Conservation (phyloP, 2,888 invertebrate genomes). For the Axea sp. region DNA sequence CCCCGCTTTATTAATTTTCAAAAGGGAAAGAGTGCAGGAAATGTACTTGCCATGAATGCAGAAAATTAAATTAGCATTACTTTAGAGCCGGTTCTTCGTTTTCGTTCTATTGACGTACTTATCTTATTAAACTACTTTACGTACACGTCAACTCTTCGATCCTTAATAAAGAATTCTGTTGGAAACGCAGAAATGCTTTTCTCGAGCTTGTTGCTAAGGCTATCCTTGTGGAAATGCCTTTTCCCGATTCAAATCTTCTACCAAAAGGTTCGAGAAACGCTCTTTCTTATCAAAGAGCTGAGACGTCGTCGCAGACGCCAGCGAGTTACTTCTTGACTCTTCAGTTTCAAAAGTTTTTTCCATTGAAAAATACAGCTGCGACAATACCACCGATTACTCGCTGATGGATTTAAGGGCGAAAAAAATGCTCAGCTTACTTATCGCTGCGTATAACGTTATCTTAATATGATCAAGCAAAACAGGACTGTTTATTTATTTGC, state of each 20-base stretch:
- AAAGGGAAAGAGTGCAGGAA: conserved; percentile 39
- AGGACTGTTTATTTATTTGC: no score
- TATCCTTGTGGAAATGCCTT: conserved; percentile 38
- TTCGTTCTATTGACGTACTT: conserved; percentile 53
- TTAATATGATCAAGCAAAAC: background rate
- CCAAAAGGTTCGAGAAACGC: conserved; percentile 18
- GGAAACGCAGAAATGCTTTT: conserved; percentile 66
- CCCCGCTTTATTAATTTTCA: conserved; percentile 40
- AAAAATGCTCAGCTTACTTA: background rate
- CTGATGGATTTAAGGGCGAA: conserved; percentile 3
- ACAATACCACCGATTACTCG: conserved; percentile 48
- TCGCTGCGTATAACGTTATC: background rate
- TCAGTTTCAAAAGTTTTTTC: conserved; percentile 42
- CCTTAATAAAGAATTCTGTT: conserved; percentile 70
- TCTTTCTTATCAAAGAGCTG: conserved; percentile 47
- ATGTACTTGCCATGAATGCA: conserved; percentile 23
- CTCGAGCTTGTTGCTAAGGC: conserved; percentile 42
- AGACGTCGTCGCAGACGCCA: conserved; percentile 30
- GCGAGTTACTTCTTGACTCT: conserved; percentile 46
- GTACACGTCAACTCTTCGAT: conserved; percentile 68
- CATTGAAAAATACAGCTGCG: conserved; percentile 23
- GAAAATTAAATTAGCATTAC: conserved; percentile 51
- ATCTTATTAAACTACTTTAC: conserved; percentile 68
- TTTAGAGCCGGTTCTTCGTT: conserved; percentile 20
- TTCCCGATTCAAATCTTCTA: conserved; percentile 24